Base-by-base conservation (phyloP, 1,140 invertebrate genomes). In the Hormaphis cornu region DNA sequence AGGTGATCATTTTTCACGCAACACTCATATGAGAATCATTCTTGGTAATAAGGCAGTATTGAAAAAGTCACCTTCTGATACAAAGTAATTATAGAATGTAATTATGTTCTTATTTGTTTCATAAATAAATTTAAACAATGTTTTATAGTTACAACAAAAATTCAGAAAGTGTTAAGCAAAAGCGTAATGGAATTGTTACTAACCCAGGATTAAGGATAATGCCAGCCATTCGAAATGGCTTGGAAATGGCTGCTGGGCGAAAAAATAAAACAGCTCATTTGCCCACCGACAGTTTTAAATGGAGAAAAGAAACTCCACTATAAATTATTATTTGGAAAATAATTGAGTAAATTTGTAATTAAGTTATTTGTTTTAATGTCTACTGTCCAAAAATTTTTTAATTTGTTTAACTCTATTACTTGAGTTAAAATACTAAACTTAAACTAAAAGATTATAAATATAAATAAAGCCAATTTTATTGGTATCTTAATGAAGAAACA, bases 21-120 rank as follows among this genome's bases (percentile, higher is more conserved):
- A 93, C 77, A 91, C 90, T 9, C 90, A 93, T 74, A 93, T 94
- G 90, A 83, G 89, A 73, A 93, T 93, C 71, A 93, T 93, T 75
- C 78, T 94, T 70, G 90, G 90, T 20, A 72, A 71, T 28, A 71
- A 69, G 18, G 54, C 46, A 26, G 33, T 20, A 14, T 44, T 59
- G 24, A 42, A 40, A 24, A 56, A 72, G 37, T 33, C 37, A 4
- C 44, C 46, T 40, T 59, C 48, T 3, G 33, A 46, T 44, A 35
- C 61, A 10, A 66, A 48, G 61, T 66, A 53, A 5, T 5, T 37
- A 16, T 50, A 69, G 8, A 0, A 28, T 30, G 5, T 40, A 5
- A 16, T 42, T 53, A n/a, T 33, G 24, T 56, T 24, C 1, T n/a
- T 24, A 12, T 37, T 33, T 24, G 4, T 10, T 5, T 40, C 16